Percentiles rank a stretch among this genome's conserved stretches.
These are phyloP conservation scores for Thamnophis elegans DNA, from an alignment of 2,797 vertebrate genomes.

Conservation along the genomic window DNA sequence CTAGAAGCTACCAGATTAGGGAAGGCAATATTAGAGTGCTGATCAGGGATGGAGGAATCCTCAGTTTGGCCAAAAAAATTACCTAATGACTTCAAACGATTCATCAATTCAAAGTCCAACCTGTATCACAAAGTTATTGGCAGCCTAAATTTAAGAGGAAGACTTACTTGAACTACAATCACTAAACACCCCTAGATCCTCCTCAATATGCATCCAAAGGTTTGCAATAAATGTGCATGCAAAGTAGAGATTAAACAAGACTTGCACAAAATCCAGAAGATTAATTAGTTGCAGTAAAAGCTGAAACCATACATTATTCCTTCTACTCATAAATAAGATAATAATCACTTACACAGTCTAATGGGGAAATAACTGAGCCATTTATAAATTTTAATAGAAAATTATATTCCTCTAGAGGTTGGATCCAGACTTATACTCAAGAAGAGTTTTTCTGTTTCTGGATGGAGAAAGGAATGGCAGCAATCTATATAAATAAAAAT, in stretches of 20 bases:
- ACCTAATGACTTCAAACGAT: background rate
- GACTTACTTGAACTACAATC: background rate
- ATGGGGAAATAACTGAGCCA: background rate
- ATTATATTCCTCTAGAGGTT: background rate
- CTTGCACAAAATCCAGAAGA: background rate
- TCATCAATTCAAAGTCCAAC: background rate
- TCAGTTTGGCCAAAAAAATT: background rate
- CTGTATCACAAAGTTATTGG: background rate
- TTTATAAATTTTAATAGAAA: background rate
- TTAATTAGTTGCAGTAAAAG: background rate
- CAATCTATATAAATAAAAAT: too few species aligned
- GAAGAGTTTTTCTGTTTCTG: background rate
- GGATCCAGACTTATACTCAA: background rate
- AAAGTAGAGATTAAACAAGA: background rate
- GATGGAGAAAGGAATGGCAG: background rate
- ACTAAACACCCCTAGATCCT: background rate
- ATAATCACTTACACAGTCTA: background rate
- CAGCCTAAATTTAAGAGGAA: background rate
- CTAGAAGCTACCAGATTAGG: background rate
- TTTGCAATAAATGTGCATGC: background rate
- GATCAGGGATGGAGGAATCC: background rate
- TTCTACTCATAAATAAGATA: background rate
- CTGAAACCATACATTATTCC: background rate
- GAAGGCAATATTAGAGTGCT: background rate
- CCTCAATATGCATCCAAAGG: background rate